Conservation (phyloP, 1,140 invertebrate species). For the Drosophila bocqueti region DNA sequence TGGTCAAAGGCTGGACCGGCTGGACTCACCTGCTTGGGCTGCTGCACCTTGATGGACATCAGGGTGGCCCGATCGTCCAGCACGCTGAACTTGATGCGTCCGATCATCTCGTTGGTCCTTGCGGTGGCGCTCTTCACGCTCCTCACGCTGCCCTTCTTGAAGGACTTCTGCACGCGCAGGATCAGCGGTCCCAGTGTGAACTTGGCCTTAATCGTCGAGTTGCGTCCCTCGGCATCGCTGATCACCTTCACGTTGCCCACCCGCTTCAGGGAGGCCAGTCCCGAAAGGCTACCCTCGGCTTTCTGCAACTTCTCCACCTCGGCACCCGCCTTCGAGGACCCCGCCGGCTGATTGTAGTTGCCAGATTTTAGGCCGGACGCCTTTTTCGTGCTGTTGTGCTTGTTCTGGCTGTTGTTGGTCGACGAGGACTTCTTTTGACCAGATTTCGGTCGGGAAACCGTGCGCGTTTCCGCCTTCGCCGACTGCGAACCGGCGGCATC, state of each 20-base stretch:
- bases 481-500: constrained; percentile 10
- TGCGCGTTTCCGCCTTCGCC: constrained; percentile 75
- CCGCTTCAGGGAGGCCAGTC: constrained; percentile 90
- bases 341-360: constrained; percentile 75
- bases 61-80: constrained; percentile 91
- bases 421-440: constrained; percentile 75
- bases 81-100: constrained; percentile 91
- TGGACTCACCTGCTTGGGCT: constrained; percentile 91
- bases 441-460: constrained; percentile 67
- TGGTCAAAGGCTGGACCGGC: constrained; percentile 46
- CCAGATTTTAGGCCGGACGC: constrained; percentile 60
- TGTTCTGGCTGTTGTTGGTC: constrained; percentile 46
- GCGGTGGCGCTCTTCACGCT: constrained; percentile 93
- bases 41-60: constrained; percentile 92
- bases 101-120: constrained; percentile 93
- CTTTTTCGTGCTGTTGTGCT: constrained; percentile 62
- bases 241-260: constrained; percentile 92
- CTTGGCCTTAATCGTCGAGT: constrained; percentile 92
- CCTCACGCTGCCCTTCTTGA: constrained; percentile 89
- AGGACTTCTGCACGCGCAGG: constrained; percentile 93
- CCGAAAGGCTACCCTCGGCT: constrained; percentile 92
- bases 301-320: constrained; percentile 85
- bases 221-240: constrained; percentile 88
- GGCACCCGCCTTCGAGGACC: constrained; percentile 72
- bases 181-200: constrained; percentile 92